Evolutionary conservation across 2,113 vertebrate genomes (phyloP).

Genomic region (Triplophysa tibetana): DNA sequence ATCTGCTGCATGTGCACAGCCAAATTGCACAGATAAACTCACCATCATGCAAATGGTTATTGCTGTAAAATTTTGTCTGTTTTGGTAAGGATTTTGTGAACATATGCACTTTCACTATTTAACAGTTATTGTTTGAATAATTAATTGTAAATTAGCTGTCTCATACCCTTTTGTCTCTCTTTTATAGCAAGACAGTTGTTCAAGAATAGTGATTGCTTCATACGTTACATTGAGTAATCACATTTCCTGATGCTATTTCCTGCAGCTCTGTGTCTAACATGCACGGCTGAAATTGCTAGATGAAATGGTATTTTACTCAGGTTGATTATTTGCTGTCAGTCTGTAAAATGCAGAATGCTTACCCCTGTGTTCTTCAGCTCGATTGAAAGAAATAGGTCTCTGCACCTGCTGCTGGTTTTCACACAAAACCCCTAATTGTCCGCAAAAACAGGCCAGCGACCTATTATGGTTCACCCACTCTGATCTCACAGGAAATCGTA

Average conservation of each 20-base stretch:
- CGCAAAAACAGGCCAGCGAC: background rate
- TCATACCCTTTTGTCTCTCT: too few relatives aligned
- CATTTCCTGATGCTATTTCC: conserved; percentile 18
- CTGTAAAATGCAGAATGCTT: conserved; percentile 31
- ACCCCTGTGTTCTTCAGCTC: background rate
- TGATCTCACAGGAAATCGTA: too few relatives aligned
- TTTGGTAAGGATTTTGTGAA: background rate
- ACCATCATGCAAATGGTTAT: conserved; percentile 2
- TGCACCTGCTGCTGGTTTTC: conserved; percentile 21
- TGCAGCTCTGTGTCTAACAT: background rate
- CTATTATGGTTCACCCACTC: too few relatives aligned
- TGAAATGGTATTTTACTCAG: background rate
- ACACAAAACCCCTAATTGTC: conserved; percentile 7
- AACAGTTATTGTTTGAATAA: background rate
- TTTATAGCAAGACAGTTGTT: too few relatives aligned
- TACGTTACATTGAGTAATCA: background rate
- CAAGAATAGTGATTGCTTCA: background rate
- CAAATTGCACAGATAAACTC: background rate
- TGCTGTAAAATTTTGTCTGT: background rate
- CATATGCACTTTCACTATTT: background rate
- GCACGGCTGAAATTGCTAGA: background rate
- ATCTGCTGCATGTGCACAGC: background rate
- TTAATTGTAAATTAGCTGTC: too few relatives aligned
- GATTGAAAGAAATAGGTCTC: conserved; percentile 1
- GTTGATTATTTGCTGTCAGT: conserved; percentile 28